Percentiles rank a stretch among this genome's conserved stretches.
Conservation (phyloP, 92 coral and sea anemone genomes). For the Hydrozoanthus gracilis region DNA sequence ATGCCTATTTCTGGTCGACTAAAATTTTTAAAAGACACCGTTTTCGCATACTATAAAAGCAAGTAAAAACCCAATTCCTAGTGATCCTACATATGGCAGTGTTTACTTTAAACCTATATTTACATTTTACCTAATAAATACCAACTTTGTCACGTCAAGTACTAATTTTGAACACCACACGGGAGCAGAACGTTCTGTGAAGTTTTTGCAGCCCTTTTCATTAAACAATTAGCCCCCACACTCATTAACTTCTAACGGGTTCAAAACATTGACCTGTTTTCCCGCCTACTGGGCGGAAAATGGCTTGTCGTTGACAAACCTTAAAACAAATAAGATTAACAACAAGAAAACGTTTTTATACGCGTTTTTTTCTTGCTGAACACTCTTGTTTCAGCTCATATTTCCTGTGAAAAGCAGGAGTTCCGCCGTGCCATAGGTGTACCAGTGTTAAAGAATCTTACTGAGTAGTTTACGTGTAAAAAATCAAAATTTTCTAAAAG, state of each 20-base stretch:
- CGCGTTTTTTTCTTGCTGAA: no score
- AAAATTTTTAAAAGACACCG: no score
- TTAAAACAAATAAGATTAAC: not conserved
- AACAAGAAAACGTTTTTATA: no score
- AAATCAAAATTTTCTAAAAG: no score
- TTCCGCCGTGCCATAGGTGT: no score
- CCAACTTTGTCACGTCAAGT: constrained; percentile 9
- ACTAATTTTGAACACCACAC: not conserved
- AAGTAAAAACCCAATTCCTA: constrained; percentile 12
- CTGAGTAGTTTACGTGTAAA: no score
- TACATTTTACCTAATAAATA: constrained; percentile 43
- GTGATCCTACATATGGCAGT: not conserved
- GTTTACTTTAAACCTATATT: constrained; percentile 3
- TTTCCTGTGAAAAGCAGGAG: no score
- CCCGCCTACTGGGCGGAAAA: not conserved
- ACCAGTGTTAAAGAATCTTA: no score
- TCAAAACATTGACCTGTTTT: not conserved
- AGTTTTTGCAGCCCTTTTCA: not conserved
- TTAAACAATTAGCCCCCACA: not conserved
- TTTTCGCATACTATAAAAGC: not conserved
- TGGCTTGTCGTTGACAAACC: not conserved
- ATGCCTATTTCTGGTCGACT: no score
- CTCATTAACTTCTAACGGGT: not conserved
- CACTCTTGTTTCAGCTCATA: no score
- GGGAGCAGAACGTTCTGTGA: not conserved